Evolutionary conservation across 2,797 vertebrate genomes (phyloP).

Genomic region (Pseudochaenichthys georgianus): DNA sequence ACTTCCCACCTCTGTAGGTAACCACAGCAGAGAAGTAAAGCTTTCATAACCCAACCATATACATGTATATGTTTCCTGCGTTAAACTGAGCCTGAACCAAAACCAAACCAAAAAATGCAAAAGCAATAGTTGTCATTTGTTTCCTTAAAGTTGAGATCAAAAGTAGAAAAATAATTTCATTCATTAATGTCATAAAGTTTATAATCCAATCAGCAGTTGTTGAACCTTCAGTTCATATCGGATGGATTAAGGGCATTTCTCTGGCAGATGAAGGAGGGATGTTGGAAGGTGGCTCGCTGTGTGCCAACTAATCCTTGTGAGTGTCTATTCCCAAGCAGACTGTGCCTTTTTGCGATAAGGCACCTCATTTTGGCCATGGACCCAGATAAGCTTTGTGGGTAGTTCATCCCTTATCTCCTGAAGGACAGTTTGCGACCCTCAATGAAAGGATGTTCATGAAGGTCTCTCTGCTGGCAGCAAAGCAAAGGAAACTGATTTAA

Average conservation of each 20-base stretch:
- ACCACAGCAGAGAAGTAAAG: neutral
- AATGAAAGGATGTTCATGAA: conserved; percentile 63
- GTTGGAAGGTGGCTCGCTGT: conserved; percentile 28
- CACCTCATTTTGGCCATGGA: conserved; percentile 74
- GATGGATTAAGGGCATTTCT: conserved; percentile 29
- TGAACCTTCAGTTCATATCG: neutral
- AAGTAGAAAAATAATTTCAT: neutral
- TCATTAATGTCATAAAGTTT: conserved; percentile 20
- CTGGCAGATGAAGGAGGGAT: conserved; percentile 38
- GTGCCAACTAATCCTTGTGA: conserved; percentile 66
- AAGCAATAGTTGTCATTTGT: neutral
- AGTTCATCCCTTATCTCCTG: conserved; percentile 81
- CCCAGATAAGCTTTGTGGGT: conserved; percentile 73
- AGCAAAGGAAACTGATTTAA: conserved; percentile 54
- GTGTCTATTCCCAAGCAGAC: conserved; percentile 60
- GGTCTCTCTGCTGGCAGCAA: conserved; percentile 66
- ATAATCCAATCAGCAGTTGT: conserved; percentile 1
- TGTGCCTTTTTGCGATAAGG: conserved; percentile 78
- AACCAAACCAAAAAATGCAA: neutral
- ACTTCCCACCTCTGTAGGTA: too few species aligned
- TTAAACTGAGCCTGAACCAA: conserved; percentile 5
- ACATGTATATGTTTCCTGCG: neutral
- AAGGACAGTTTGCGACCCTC: conserved; percentile 83
- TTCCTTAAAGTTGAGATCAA: neutral
- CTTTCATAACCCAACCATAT: neutral